Evolutionary conservation across 1,140 invertebrate genomes (phyloP), one percentile per base, ranked within the genome.

Genomic region (Eriosoma lanigerum): DNA sequence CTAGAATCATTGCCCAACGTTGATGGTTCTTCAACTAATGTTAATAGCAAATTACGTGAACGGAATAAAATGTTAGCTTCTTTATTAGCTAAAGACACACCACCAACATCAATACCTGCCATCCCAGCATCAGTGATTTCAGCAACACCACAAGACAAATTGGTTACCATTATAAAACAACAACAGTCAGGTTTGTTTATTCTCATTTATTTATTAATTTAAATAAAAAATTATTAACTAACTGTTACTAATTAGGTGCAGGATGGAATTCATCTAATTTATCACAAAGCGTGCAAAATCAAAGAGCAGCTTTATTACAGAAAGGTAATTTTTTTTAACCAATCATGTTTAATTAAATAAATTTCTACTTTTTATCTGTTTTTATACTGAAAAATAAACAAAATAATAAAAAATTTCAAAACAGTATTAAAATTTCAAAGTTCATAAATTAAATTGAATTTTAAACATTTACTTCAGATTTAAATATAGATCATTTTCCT

Each of bases 1-100:
- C 32, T 56, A n/a, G 66, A 58, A 17, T 81, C 80, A 29, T 50
- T 64, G 62, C 46, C 81, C 19, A 78, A 50, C 17, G 66, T 78
- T 21, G 26, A 54, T 58, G 80, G 83, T 76, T 82, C 83, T 10
- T 58, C 84, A 8, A 82, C 82, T 26, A 73, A 84, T 32, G 85
- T 86, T 54, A 89, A 89, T 82, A 93, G 91, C 83, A 90, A 90
- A 81, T 87, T 94, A 6, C 93, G 92, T 85, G 90, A 93, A 85
- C 92, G 91, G 84, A 97, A 97, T 86, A 92, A 93, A 83, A 94
- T 96, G 90, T 87, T 96, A 82, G 94, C 94, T 15, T 91, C 91
- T 62, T 86, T 97, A 80, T 86, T 97, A 83, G 92, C 93, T 15
- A 92, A 92, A 84, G 91, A 92, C 72, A 89, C 91, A n/a, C 72